Evolutionary conservation across 2,888 invertebrate genomes (phyloP), one percentile per base, ranked within the genome.

Genomic region (Tinea semifulvella): DNA sequence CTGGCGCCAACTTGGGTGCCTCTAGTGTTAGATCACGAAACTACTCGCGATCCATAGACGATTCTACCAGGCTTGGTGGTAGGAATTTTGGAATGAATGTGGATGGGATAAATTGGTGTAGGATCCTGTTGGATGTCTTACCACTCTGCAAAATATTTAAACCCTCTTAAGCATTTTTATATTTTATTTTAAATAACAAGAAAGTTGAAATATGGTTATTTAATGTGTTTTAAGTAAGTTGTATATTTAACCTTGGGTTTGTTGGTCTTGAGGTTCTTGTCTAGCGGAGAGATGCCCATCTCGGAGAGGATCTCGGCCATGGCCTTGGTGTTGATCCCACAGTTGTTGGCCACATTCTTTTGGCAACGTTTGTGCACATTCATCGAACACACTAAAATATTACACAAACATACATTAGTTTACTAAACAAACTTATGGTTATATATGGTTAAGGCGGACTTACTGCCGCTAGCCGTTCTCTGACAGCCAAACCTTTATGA

Each of bases 351-450:
- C 51, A 99, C 98, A 81, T 99, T 99, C 77, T 96, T 96, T 83
- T 97, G 94, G 77, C 99, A 99, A 47, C 98, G 88, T 76, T 98
- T 98, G 84, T 99, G 98, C 49, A 98, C 96, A 82, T 98, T 98
- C 87, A 98, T 89, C 55, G 89, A 92, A 72, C 99, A 99, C 53
- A 91, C 96, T 89, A 81, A 2, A 61, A 36, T 8, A 17, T 10
- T 50, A 48, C 14, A 36, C 17, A 40, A 27, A 39, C 38, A 7
- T 13, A 16, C 31, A 42, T 42, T n/a, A n/a, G n/a, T n/a, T n/a
- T n/a, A n/a, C n/a, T n/a, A n/a, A n/a, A n/a, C n/a, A n/a, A n/a
- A n/a, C n/a, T n/a, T n/a, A n/a, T n/a, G n/a, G n/a, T n/a, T n/a
- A n/a, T n/a, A n/a, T n/a, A n/a, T n/a, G n/a, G n/a, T n/a, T n/a